Evolutionary conservation across 2,113 vertebrate genomes (phyloP).

Genomic region (Eudorcas thomsonii): DNA sequence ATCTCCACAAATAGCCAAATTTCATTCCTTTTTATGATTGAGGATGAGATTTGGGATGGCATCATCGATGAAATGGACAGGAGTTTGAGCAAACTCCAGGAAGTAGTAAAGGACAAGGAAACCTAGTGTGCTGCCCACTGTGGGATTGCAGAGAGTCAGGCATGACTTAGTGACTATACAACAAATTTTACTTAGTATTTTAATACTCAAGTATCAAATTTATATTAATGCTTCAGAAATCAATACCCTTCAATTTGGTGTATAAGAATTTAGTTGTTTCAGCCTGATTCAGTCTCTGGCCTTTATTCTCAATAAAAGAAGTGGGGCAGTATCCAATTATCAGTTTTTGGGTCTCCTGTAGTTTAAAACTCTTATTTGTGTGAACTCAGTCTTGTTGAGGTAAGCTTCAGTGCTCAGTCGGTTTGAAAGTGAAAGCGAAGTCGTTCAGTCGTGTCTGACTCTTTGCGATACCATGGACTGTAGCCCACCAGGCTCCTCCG

Average conservation of each 20-base stretch:
- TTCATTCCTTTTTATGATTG: neutral
- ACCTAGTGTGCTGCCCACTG: neutral
- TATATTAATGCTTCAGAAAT: neutral
- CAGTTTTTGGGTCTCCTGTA: neutral
- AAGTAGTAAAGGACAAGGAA: neutral
- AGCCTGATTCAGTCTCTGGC: neutral
- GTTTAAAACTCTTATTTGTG: neutral
- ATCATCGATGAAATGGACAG: neutral
- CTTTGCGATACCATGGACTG: fast-evolving
- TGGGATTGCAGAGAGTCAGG: neutral
- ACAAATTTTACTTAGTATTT: neutral
- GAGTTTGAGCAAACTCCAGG: neutral
- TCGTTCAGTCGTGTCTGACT: fast-evolving
- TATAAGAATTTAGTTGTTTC: neutral
- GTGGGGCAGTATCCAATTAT: neutral
- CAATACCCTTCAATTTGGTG: neutral
- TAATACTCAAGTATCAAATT: neutral
- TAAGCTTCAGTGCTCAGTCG: neutral
- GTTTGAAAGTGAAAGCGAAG: neutral
- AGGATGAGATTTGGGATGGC: neutral
- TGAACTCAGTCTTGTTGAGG: neutral
- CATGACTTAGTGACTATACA: neutral
- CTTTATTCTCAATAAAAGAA: neutral
- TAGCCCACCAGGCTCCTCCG: no score
- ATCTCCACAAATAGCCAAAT: neutral